Conservation (phyloP, 2,888 invertebrate genomes). For the Eristalis arbustorum region DNA sequence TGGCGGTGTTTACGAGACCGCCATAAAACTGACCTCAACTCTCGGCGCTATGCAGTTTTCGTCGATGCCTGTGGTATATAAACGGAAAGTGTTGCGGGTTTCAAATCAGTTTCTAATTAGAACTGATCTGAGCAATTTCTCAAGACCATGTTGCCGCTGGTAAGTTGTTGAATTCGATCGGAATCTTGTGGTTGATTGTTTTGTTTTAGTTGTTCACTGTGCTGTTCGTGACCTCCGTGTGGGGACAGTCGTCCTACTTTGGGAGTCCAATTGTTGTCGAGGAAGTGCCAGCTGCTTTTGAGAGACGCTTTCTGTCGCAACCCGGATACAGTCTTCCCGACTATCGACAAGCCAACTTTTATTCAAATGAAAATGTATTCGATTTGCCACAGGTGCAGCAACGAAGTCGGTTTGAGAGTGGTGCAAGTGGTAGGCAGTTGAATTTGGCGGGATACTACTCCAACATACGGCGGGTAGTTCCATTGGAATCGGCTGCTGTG, state of each 20-base stretch:
- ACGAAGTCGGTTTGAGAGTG: neutral
- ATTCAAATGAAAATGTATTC: constrained; percentile 17
- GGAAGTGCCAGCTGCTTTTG: constrained; percentile 19
- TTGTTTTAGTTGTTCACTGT: constrained; percentile 22
- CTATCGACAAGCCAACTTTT: constrained; percentile 9
- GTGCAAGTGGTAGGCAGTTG: constrained; percentile 12
- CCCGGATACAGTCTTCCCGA: neutral
- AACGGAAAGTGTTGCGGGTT: constrained; percentile 26
- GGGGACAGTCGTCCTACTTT: constrained; percentile 39
- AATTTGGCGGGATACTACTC: neutral
- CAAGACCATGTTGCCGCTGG: constrained; percentile 43
- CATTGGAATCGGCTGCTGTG: constrained; percentile 5
- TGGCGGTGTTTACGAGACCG: constrained; percentile 31
- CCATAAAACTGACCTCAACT: constrained; percentile 16
- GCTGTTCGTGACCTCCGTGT: constrained; percentile 1
- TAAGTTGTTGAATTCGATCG: constrained; percentile 21
- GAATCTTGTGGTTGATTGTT: neutral
- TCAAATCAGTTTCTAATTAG: constrained; percentile 50
- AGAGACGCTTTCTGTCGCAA: neutral
- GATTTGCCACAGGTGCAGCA: constrained; percentile 5
- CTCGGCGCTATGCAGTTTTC: constrained; percentile 19
- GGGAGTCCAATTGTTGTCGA: constrained; percentile 53
- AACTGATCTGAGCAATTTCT: constrained; percentile 37
- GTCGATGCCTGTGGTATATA: constrained; percentile 25
- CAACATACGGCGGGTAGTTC: constrained; percentile 24